Conservation (phyloP, 2,797 vertebrate species). For the Natrix natrix region DNA sequence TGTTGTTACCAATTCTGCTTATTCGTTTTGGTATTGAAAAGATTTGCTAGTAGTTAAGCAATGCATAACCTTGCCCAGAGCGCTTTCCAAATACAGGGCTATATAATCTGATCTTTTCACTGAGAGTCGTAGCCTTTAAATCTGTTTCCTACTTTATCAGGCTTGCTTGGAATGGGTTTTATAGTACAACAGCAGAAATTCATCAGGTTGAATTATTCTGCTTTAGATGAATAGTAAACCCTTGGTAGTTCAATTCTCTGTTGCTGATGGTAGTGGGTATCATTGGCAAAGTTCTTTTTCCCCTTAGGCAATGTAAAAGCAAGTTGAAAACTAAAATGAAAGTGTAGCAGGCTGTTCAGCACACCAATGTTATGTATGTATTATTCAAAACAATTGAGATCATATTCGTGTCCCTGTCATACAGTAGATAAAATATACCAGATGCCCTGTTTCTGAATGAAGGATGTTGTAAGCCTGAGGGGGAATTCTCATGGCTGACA, state of each 20-base stretch:
- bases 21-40: neutral
- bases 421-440: neutral
- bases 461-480: slow-evolving; percentile 15
- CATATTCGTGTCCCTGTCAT: neutral
- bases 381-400: neutral
- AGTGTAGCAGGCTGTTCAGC: slow-evolving; percentile 39
- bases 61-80: neutral
- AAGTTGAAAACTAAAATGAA: slow-evolving; percentile 42
- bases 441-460: neutral
- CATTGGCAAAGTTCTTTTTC: slow-evolving; percentile 18
- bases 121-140: neutral
- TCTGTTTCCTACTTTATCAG: neutral
- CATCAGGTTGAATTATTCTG: neutral
- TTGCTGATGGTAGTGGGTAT: neutral
- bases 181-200: neutral
- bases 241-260: neutral
- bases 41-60: neutral
- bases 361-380: neutral
- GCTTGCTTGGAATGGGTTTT: neutral
- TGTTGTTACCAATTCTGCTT: neutral
- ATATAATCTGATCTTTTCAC: neutral
- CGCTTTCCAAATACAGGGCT: neutral
- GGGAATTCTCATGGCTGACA: neutral
- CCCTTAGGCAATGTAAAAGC: slow-evolving; percentile 41
- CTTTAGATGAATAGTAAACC: neutral